These are phyloP conservation scores for Ceratina calcarata DNA, from an alignment of 1,140 invertebrate genomes.

Conservation along the genomic window DNA sequence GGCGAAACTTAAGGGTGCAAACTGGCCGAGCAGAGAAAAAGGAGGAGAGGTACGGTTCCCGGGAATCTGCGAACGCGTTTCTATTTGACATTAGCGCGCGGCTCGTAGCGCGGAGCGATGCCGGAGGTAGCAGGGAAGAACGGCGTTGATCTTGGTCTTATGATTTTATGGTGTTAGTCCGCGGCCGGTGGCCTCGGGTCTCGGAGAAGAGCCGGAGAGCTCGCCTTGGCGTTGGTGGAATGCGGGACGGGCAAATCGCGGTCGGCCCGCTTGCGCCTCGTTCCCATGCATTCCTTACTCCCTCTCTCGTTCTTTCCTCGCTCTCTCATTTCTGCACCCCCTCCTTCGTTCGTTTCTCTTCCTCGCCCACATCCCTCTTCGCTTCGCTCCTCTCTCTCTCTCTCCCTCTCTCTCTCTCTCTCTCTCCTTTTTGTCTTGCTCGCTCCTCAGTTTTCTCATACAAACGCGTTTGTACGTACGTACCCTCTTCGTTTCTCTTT, in stretches of 20 bases:
- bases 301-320: conserved; percentile 68
- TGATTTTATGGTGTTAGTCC: conserved; percentile 66
- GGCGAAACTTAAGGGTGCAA: not conserved
- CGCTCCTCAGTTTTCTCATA: conserved; percentile 41
- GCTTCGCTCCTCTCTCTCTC: conserved; percentile 68
- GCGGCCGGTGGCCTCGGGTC: conserved; percentile 63
- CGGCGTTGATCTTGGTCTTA: conserved; percentile 61
- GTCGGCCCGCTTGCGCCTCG: conserved; percentile 80
- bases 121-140: conserved; percentile 30
- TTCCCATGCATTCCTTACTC: conserved; percentile 80
- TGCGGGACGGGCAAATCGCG: conserved; percentile 80
- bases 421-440: conserved; percentile 53
- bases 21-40: too few species aligned
- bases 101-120: not conserved
- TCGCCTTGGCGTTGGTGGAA: conserved; percentile 79
- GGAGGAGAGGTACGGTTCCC: not conserved
- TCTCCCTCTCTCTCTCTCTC: conserved; percentile 69
- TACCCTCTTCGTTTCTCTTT: conserved; percentile 22
- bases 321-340: conserved; percentile 60
- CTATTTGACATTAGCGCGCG: conserved; percentile 18
- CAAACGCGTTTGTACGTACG: conserved; percentile 24
- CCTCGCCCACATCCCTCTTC: conserved; percentile 53
- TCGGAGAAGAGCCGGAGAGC: conserved; percentile 67
- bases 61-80: conserved; percentile 2
- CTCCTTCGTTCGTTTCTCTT: conserved; percentile 55